Evolutionary conservation across 2,888 invertebrate species (phyloP), one percentile per base, ranked within the genome.

Genomic region (Ophion ventricosus): DNA sequence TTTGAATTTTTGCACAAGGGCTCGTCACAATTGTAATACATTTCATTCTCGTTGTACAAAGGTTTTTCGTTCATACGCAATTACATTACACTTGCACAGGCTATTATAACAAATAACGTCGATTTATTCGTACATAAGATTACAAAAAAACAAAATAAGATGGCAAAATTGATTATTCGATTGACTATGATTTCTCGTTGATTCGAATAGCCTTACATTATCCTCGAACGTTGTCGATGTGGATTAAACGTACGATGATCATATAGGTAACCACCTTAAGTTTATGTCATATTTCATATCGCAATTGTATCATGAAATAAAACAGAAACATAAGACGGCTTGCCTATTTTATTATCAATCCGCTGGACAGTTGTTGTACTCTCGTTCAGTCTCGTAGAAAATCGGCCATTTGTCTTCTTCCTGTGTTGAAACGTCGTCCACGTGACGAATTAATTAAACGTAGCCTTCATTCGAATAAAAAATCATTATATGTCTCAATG

Each of bases 311-410:
- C 92, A 92, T 93, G 93, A 93, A 93, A 93, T 93, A 93, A 93
- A 92, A 93, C 93, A 93, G 93, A 93, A 93, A 93, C 93, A 93
- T 93, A 92, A 93, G 93, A 92, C 92, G 92, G 93, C 92, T 92
- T 91, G 91, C 92, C 92, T 93, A 93, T 93, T 90, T 88, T 88
- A 87, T 84, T 70, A 73, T 56, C 54, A 25, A 17, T 57, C 17
- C 74, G 84, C 85, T 69, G 70, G 26, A 66, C 14, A 49, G 66
- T 82, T 77, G 59, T 81, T 64, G 17, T n/a, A n/a, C 43, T 54
- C 17, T 25, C 56, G 29, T 43, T 17, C 40, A 20, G 56, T 29
- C 23, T 74, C 72, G 56, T 20, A 4, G n/a, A 54, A 49, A 25
- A 40, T 29, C 56, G 20, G 3, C 20, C 25, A 29, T 59, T 57